Conservation (phyloP, 2,888 invertebrate genomes). For the Cheilosia scutellata region DNA sequence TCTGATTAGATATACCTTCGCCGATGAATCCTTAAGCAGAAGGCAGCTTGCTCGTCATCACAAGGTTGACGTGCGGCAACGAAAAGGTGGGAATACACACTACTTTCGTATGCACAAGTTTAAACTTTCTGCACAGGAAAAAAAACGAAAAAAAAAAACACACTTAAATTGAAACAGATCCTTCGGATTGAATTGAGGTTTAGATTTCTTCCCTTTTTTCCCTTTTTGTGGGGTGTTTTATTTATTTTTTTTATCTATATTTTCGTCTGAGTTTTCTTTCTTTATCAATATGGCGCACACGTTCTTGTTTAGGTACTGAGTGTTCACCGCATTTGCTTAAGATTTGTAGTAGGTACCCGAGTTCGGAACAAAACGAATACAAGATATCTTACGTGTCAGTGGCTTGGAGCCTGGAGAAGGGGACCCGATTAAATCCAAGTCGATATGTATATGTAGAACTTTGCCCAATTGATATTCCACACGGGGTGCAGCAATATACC, state of each 20-base stretch:
- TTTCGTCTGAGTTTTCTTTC: slow-evolving; percentile 18
- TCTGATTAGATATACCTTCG: slow-evolving; percentile 81
- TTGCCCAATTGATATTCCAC: slow-evolving; percentile 71
- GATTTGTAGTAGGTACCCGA: slow-evolving; percentile 62
- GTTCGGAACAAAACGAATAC: slow-evolving; percentile 29
- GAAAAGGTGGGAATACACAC: slow-evolving; percentile 34
- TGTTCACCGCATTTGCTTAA: slow-evolving; percentile 73
- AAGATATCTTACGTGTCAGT: slow-evolving; percentile 62
- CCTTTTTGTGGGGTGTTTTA: slow-evolving; percentile 20
- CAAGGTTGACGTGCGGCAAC: slow-evolving; percentile 36
- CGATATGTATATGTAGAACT: slow-evolving; percentile 20
- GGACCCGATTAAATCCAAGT: slow-evolving; percentile 49
- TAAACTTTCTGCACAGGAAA: slow-evolving; percentile 42
- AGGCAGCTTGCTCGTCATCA: slow-evolving; percentile 11
- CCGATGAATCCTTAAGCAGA: slow-evolving; percentile 60
- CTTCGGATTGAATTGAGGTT: slow-evolving; percentile 71
- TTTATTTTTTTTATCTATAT: slow-evolving; percentile 10
- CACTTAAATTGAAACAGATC: slow-evolving; percentile 73
- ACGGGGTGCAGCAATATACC: slow-evolving; percentile 62
- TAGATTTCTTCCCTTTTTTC: slow-evolving; percentile 38
- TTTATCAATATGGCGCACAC: slow-evolving; percentile 75
- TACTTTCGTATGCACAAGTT: slow-evolving; percentile 68
- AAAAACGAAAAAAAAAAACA: slow-evolving; percentile 1
- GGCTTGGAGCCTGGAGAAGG: slow-evolving; percentile 27
- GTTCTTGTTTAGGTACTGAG: slow-evolving; percentile 59